Conservation (phyloP, 2,113 vertebrate species). For the Tragelaphus strepsiceros region DNA sequence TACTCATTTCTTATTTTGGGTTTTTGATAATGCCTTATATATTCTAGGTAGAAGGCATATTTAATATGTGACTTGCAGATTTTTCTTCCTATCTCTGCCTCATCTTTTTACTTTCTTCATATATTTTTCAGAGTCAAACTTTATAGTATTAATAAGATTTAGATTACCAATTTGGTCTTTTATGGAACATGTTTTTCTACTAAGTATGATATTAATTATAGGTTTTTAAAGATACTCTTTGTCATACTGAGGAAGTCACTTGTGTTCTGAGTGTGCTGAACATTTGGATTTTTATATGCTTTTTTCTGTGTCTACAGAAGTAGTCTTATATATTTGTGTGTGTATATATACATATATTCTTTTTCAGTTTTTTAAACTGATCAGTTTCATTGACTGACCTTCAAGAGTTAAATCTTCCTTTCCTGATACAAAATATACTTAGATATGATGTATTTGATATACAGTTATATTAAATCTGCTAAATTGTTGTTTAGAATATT, state of each 20-base stretch:
- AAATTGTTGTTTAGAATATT: not conserved
- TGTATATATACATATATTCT: not conserved
- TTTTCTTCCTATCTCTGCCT: not conserved
- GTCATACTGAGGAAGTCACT: not conserved
- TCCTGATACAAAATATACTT: not conserved
- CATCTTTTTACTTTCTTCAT: not conserved
- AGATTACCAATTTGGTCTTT: not conserved
- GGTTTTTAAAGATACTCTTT: not conserved
- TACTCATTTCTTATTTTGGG: not conserved
- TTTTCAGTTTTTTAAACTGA: not conserved
- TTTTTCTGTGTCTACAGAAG: not conserved
- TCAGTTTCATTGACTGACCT: not conserved
- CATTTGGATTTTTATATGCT: not conserved
- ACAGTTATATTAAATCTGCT: not conserved
- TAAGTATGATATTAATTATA: not conserved
- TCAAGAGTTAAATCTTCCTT: not conserved
- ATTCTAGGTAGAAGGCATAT: not conserved
- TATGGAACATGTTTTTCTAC: not conserved
- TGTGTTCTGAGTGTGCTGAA: not conserved
- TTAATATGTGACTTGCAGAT: not conserved
- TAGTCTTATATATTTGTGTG: rapidly evolving
- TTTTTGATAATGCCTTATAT: not conserved
- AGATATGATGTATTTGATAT: not conserved
- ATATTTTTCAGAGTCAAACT: not conserved
- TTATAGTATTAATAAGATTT: not conserved